Evolutionary conservation across 2,113 vertebrate species (phyloP), one percentile per base, ranked within the genome.

Genomic region (Anser brachyrhynchus): DNA sequence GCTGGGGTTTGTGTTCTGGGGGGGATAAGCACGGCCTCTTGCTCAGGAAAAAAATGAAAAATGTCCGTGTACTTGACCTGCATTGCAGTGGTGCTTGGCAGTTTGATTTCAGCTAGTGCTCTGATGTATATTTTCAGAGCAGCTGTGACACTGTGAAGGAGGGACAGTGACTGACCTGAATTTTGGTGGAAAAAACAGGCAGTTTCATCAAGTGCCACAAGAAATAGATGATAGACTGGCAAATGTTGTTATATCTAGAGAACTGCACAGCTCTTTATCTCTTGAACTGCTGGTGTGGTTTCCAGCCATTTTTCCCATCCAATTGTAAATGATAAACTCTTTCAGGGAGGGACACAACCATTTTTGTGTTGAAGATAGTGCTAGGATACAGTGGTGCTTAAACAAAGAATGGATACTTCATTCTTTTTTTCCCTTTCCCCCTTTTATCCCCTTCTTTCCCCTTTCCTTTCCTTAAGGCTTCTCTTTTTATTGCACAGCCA

Each of bases 131-230:
- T 92, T 57, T 79, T 91, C 74, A 72, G 73, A 78, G 55, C 0
- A 1, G 11, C 73, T 64, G 15, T 92, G 76, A 57, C 52, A 59
- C 61, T 75, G 37, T 59, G 87, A 76, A 79, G 43, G 67, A 89
- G 66, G 70, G 61, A 61, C 33, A 43, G 89, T 26, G 62, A 81
- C 43, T 92, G 89, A 92, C 87, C 87, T 87, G 71, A 87, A 78
- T 93, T 84, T 87, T 78, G 73, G 65, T 71, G 19, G 61, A 84
- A 62, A 54, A 35, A 70, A 35, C 43, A 79, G 64, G 39, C 72
- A 39, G 52, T 81, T 91, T 93, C 62, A 78, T 84, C 6, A 14
- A 43, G 20, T 78, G 16, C 33, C 12, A 92, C 21, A 89, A 77
- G 64, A 92, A 90, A 62, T 4, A 65, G 49, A 84, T 58, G 49